A percentile compares a stretch with the other conserved stretches of the same genome.
Evolutionary conservation across 1,140 invertebrate genomes (phyloP).

Genomic region (Tachypleus tridentatus): DNA sequence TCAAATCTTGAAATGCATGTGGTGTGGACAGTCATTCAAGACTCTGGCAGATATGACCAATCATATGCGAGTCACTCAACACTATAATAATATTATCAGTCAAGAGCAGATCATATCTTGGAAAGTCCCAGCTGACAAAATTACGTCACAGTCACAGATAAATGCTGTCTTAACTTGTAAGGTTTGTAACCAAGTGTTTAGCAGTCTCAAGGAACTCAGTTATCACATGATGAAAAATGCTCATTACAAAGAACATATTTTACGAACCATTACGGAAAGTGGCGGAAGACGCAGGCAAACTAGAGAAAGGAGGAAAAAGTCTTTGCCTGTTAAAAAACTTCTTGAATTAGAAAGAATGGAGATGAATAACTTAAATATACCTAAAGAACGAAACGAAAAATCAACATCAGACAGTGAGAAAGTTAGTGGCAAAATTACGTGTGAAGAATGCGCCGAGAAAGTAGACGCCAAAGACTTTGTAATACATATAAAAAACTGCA

Average conservation of each 20-base stretch:
- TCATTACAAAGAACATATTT: constrained; percentile 92
- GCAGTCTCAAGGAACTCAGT: constrained; percentile 84
- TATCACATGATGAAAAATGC: constrained; percentile 97
- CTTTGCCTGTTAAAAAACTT: constrained; percentile 76
- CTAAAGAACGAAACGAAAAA: neutral
- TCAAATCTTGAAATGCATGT: constrained; percentile 97
- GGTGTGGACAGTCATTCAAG: constrained; percentile 93
- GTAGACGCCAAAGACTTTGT: constrained; percentile 85
- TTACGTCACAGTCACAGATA: constrained; percentile 57
- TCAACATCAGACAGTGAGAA: neutral
- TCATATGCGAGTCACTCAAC: constrained; percentile 98
- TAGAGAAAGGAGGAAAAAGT: constrained; percentile 76
- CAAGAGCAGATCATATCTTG: constrained; percentile 92
- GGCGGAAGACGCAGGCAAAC: constrained; percentile 67
- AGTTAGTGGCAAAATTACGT: constrained; percentile 49
- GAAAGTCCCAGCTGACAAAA: constrained; percentile 71
- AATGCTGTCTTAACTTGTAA: constrained; percentile 91
- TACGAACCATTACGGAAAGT: constrained; percentile 65
- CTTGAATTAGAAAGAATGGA: constrained; percentile 78
- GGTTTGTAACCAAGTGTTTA: constrained; percentile 91
- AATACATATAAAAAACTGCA: constrained; percentile 61
- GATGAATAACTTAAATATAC: constrained; percentile 46
- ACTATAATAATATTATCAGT: constrained; percentile 93
- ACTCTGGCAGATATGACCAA: constrained; percentile 90
- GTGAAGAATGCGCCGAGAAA: constrained; percentile 90